Conservation (phyloP, 2,888 invertebrate species). For the Drosophila leonis region DNA sequence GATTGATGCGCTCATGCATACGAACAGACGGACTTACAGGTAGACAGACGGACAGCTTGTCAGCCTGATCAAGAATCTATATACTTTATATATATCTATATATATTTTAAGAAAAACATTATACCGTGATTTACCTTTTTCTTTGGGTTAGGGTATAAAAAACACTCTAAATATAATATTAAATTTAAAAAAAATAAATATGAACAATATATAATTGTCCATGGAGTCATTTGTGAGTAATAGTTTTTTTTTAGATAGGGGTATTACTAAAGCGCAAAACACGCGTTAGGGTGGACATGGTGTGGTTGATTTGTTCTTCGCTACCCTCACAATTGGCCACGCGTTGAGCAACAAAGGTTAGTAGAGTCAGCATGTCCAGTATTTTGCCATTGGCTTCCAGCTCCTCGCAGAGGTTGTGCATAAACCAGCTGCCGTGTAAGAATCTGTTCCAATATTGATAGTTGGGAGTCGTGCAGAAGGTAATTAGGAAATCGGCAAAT, state of each 20-base stretch:
- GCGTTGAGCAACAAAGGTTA: slow-evolving; percentile 93
- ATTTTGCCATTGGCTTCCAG: slow-evolving; percentile 89
- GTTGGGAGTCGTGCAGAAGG: slow-evolving; percentile 96
- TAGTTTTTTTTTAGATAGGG: too few species aligned
- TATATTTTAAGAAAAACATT: too few species aligned
- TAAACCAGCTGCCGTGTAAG: slow-evolving; percentile 96
- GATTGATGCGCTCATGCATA: too few species aligned
- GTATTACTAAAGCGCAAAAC: slow-evolving; percentile 89
- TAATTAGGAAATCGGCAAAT: slow-evolving; percentile 97
- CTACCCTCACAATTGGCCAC: slow-evolving; percentile 97
- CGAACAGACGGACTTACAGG: too few species aligned
- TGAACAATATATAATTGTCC: too few species aligned
- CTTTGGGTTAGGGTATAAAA: too few species aligned
- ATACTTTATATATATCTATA: too few species aligned
- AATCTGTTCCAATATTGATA: slow-evolving; percentile 97
- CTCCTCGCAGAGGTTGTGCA: slow-evolving; percentile 94
- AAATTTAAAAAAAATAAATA: neutral
- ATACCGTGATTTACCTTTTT: too few species aligned
- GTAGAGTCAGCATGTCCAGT: slow-evolving; percentile 92
- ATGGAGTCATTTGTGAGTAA: too few species aligned
- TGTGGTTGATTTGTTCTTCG: slow-evolving; percentile 95
- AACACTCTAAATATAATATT: too few species aligned
- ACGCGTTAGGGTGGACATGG: slow-evolving; percentile 95
- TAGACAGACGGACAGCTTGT: too few species aligned
- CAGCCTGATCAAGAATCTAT: too few species aligned